Percentiles rank a stretch among this genome's conserved stretches.
phyloP scores from a whole-genome alignment of 2,113 vertebrate genomes.

The Tamias sibiricus region DNA sequence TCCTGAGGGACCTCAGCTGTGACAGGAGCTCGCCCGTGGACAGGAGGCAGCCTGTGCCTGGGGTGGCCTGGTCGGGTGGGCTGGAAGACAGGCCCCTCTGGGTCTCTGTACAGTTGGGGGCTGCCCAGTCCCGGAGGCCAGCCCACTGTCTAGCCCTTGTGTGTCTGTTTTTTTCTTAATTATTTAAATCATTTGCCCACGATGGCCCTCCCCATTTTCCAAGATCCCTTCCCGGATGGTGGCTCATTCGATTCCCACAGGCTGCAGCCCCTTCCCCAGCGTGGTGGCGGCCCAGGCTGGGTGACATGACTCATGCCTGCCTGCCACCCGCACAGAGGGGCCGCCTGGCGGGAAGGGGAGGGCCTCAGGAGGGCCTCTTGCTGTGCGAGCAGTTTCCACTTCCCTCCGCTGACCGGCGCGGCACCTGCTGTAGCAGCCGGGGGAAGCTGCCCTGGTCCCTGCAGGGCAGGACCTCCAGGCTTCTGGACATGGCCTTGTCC shows the following conservation, averaged over 20 bases:
- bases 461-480: neutral
- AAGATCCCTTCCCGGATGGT: constrained; percentile 10
- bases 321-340: neutral
- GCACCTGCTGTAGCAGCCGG: too few species aligned
- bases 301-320: constrained; percentile 51
- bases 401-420: neutral
- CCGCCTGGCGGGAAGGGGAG: constrained; percentile 35
- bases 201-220: constrained; percentile 11
- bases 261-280: neutral
- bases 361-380: too few species aligned
- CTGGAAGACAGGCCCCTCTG: neutral
- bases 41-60: neutral
- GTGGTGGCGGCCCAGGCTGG: neutral
- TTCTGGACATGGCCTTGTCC: neutral
- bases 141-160: neutral
- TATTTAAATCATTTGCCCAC: neutral
- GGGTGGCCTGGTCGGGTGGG: too few species aligned
- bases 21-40: too few species aligned
- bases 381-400: constrained; percentile 35
- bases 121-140: neutral
- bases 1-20: neutral
- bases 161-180: neutral
- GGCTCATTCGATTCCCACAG: neutral
- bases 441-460: neutral
- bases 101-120: neutral